Percentiles rank a stretch among this genome's conserved stretches.
Conservation (phyloP, 2,888 invertebrate species). For the Carcina quercana region DNA sequence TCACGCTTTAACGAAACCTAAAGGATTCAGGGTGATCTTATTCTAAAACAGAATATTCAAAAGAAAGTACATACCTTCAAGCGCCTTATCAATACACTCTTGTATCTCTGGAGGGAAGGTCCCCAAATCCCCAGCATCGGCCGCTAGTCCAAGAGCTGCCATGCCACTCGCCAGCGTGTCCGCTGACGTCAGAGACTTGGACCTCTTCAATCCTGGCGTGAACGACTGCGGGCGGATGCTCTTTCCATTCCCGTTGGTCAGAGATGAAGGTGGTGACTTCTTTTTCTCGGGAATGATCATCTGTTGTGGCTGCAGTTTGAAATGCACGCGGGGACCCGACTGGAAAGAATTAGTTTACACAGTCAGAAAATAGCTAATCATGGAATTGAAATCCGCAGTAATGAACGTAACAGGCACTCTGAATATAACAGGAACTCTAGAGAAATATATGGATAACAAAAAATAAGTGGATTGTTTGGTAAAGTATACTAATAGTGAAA, state of each 20-base stretch:
- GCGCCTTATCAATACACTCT: conserved; percentile 81
- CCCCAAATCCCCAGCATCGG: conserved; percentile 84
- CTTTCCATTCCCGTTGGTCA: conserved; percentile 61
- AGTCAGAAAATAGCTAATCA: too few species aligned
- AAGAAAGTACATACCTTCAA: conserved; percentile 70
- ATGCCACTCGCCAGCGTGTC: conserved; percentile 81
- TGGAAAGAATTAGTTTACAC: too few species aligned
- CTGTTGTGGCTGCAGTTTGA: conserved; percentile 69
- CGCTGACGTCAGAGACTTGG: conserved; percentile 87
- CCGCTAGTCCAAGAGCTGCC: conserved; percentile 79
- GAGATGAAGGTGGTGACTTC: conserved; percentile 56
- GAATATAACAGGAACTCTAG: too few species aligned
- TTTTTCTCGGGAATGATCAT: conserved; percentile 58
- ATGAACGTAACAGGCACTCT: too few species aligned
- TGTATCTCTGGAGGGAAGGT: conserved; percentile 84
- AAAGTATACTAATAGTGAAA: too few species aligned
- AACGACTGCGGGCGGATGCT: conserved; percentile 57
- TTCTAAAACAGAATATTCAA: not conserved
- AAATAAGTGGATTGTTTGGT: too few species aligned
- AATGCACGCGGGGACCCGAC: conserved; percentile 74
- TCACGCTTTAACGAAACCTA: too few species aligned
- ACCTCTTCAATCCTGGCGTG: conserved; percentile 80
- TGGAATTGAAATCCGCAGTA: too few species aligned
- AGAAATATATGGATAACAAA: too few species aligned
- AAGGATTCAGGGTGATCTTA: too few species aligned